Conservation (phyloP, 1,140 invertebrate genomes). For the Neoseiulus cucumeris region DNA sequence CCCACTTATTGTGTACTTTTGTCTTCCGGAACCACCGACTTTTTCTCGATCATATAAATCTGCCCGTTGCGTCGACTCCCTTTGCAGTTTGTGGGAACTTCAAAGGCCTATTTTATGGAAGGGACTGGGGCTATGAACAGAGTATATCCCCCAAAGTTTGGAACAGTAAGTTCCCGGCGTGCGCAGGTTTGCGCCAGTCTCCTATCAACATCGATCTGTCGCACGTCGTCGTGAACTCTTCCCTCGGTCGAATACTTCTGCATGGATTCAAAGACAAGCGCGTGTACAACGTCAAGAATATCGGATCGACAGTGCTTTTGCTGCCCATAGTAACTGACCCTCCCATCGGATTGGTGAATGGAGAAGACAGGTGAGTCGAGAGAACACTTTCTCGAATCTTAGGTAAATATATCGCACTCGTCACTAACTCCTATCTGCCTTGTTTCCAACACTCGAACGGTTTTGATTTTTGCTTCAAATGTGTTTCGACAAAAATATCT, state of each 20-base stretch:
- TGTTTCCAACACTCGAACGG: too few relatives aligned
- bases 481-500: too few relatives aligned
- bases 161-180: neutral
- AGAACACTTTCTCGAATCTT: too few relatives aligned
- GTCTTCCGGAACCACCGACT: too few relatives aligned
- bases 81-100: neutral
- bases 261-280: slow-evolving; percentile 3
- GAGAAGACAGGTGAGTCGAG: neutral
- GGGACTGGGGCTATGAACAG: neutral
- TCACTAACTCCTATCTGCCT: too few relatives aligned
- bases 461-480: too few relatives aligned
- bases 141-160: neutral
- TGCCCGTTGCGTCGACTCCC: too few relatives aligned
- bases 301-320: slow-evolving; percentile 1
- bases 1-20: too few relatives aligned
- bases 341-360: neutral
- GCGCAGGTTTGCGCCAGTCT: neutral
- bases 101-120: neutral
- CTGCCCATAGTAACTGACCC: neutral
- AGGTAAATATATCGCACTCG: too few relatives aligned
- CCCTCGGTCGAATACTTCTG: neutral
- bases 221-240: slow-evolving; percentile 1
- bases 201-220: slow-evolving; percentile 3
- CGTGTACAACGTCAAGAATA: slow-evolving; percentile 2
- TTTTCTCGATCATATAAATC: too few relatives aligned